Conservation (phyloP, 1,140 invertebrate genomes). For the Drosophila subobscura region DNA sequence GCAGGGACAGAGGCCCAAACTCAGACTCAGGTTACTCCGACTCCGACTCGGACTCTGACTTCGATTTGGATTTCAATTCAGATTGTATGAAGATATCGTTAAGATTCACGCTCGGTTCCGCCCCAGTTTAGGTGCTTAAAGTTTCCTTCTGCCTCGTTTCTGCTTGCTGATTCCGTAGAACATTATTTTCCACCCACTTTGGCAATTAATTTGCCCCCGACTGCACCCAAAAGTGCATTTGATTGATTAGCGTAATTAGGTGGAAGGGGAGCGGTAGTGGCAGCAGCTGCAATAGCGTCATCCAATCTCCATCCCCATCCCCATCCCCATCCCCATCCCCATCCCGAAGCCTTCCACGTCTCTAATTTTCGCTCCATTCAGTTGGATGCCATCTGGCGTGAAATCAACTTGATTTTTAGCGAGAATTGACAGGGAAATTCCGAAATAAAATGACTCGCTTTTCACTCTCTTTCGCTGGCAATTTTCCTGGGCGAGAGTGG, state of each 20-base stretch:
- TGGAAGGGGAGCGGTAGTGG: conserved; percentile 5
- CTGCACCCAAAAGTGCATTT: conserved; percentile 44
- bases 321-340: too few species aligned
- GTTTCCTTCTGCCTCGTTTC: too few species aligned
- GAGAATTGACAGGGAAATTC: conserved; percentile 39
- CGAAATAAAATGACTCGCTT: conserved; percentile 22
- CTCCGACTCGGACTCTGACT: neutral
- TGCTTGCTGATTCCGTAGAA: conserved; percentile 3
- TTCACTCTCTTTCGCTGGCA: conserved; percentile 3
- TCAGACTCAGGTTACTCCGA: neutral
- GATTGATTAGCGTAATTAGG: conserved; percentile 38
- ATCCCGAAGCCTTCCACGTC: too few species aligned
- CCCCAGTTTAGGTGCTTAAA: too few species aligned
- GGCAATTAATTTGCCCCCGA: conserved; percentile 37
- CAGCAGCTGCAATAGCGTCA: too few species aligned
- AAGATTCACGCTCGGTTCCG: neutral
- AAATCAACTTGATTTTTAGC: neutral
- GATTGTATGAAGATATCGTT: neutral
- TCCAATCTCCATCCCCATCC: too few species aligned
- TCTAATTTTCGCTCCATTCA: neutral
- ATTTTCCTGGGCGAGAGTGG: conserved; percentile 22
- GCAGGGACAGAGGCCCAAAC: neutral
- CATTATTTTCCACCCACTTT: conserved; percentile 25
- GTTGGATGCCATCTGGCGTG: conserved; percentile 13
- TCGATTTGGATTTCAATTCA: neutral